Base-by-base conservation (phyloP, 2,888 invertebrate genomes). In the Calameuta pallipes region DNA sequence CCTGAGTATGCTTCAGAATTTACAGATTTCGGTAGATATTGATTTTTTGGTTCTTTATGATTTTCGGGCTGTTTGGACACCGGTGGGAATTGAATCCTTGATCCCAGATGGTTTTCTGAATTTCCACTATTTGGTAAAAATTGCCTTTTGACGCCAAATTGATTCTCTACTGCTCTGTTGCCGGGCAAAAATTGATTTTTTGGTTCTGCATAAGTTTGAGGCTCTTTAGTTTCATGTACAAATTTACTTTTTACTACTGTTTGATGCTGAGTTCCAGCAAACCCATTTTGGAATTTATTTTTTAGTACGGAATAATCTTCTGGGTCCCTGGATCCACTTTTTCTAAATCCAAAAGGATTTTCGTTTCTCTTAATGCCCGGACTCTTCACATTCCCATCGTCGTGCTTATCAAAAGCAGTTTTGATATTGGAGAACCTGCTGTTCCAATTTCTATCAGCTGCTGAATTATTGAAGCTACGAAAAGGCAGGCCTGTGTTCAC, bases 341-440 rank as follows among this genome's bases (percentile, higher is more conserved):
- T 74, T 15, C 75, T 73, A 11, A 31, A 11, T 11, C 69, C 75
- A 73, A 30, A 71, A 76, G 15, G 76, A 80, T 12, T 79, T 80
- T 34, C 74, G 15, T 76, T 73, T 71, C 6, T 79, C 78, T 37
- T 81, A 73, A 3, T 35, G 74, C 23, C 13, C 69, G 75, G 31
- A 33, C 34, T 78, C 56, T 13, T 35, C 30, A 11, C 41, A 33
- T n/a, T 75, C 73, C 70, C 37, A 76, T 76, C 74, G 68, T 76
- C 68, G 81, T 31, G 85, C 41, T 93, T 94, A 88, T 97, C 97
- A 89, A 97, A 97, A 0, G 95, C 93, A 69, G 96, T 95, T 90
- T 97, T 97, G 68, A 97, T 95, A 85, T 96, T 95, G 0, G 96
- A 96, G 89, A 97, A 97, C 81, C 96, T 94, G 86, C 93, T 96